phyloP scores from a whole-genome alignment of 2,797 vertebrate genomes.

The Graptemys geographica region DNA sequence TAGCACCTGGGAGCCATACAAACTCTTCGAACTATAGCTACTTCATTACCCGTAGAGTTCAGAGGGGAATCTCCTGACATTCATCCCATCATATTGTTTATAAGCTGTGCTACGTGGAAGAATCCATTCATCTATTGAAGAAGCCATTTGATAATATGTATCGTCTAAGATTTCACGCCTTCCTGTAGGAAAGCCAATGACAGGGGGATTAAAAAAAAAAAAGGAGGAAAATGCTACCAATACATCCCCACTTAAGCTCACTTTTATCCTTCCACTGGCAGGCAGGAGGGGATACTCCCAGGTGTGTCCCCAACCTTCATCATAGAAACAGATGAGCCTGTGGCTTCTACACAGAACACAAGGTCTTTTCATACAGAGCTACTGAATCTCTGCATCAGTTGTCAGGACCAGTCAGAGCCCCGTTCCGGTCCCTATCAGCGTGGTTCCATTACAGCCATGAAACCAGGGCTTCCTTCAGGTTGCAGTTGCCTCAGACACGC shows the following conservation, averaged over 20 bases:
- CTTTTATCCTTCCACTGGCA: neutral
- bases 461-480: too few species aligned
- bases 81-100: neutral
- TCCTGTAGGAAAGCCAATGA: neutral
- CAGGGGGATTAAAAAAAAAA: neutral
- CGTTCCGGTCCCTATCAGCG: too few species aligned
- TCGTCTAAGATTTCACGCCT: neutral
- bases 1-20: neutral
- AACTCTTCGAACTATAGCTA: neutral
- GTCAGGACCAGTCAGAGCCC: too few species aligned
- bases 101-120: neutral
- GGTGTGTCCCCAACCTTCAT: too few species aligned
- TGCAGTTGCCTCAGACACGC: too few species aligned
- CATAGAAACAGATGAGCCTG: too few species aligned
- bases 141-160: neutral
- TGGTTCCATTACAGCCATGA: too few species aligned
- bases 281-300: neutral
- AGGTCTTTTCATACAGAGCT: too few species aligned
- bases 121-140: neutral
- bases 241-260: neutral
- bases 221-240: neutral
- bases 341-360: too few species aligned
- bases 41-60: neutral
- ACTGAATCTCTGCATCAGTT: too few species aligned
- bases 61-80: neutral